These are phyloP conservation scores for Eretmocerus hayati DNA, from an alignment of 2,888 invertebrate species.

Conservation along the genomic window DNA sequence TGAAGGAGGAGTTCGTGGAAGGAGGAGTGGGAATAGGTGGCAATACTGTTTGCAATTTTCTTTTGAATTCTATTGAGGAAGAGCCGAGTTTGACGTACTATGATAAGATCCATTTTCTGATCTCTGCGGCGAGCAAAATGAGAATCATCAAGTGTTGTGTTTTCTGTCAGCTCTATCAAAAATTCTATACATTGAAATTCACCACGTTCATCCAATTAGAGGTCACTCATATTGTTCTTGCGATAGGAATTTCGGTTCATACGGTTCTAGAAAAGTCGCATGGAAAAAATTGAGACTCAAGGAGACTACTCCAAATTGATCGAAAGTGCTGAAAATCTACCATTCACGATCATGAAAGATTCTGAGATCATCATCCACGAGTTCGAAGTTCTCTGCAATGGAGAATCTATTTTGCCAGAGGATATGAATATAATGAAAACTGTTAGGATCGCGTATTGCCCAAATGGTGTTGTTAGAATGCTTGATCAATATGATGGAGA, in stretches of 20 bases:
- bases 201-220: constrained; percentile 21
- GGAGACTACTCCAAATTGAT: constrained; percentile 12
- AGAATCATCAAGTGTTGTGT: constrained; percentile 15
- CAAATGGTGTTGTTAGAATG: constrained; percentile 8
- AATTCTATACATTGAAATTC: constrained; percentile 10
- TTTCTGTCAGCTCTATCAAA: constrained; percentile 17
- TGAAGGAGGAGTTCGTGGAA: too few relatives aligned
- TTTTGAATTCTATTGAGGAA: constrained; percentile 17
- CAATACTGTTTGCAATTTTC: constrained; percentile 22
- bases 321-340: constrained; percentile 11
- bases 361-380: constrained; percentile 8
- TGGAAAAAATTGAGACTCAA: constrained; percentile 16
- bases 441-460: constrained; percentile 11
- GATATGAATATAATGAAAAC: constrained; percentile 15
- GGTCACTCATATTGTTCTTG: constrained; percentile 23
- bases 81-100: constrained; percentile 2
- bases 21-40: constrained; percentile 21
- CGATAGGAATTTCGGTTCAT: constrained; percentile 21
- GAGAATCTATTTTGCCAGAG: constrained; percentile 2
- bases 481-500: constrained; percentile 9
- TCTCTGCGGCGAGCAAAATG: constrained; percentile 40
- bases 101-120: constrained; percentile 24
- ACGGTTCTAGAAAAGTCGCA: constrained; percentile 17
- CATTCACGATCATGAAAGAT: constrained; percentile 10
- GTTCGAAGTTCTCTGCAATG: constrained; percentile 8